Evolutionary conservation across 2,797 vertebrate species (phyloP).

Genomic region (Heliangelus exortis): DNA sequence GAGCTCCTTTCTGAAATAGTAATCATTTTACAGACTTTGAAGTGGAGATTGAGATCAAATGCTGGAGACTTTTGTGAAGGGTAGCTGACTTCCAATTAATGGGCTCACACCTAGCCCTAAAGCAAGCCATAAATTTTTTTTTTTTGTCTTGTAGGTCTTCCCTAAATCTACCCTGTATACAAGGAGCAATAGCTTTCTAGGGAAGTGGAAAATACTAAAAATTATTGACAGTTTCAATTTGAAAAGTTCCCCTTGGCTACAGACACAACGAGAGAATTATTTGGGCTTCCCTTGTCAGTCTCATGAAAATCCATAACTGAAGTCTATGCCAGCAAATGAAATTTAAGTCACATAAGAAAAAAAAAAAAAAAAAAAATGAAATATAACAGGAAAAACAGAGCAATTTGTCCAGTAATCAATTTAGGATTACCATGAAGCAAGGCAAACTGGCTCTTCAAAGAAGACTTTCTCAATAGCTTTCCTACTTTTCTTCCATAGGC

Average conservation of each 20-base stretch:
- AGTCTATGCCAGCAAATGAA: background rate
- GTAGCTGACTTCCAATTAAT: background rate
- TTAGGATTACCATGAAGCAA: background rate
- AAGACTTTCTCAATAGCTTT: background rate
- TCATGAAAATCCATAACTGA: background rate
- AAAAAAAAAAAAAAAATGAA: background rate
- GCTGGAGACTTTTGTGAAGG: background rate
- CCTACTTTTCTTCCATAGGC: conserved; percentile 8
- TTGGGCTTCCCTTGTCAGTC: background rate
- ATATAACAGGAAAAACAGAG: conserved; percentile 1
- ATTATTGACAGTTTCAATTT: background rate
- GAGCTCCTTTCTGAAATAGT: background rate
- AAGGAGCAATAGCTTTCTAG: background rate
- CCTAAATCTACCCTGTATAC: background rate
- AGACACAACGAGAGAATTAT: background rate
- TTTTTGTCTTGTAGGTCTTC: background rate
- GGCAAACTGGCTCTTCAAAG: background rate
- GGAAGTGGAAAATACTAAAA: background rate
- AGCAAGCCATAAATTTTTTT: background rate
- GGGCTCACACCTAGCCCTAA: background rate
- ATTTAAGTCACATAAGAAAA: background rate
- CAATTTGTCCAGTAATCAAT: background rate
- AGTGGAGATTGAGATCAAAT: background rate
- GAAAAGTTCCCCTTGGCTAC: background rate
- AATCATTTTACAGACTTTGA: background rate